These are phyloP conservation scores for Drosophila mimica DNA, from an alignment of 2,888 invertebrate species.

Conservation along the genomic window DNA sequence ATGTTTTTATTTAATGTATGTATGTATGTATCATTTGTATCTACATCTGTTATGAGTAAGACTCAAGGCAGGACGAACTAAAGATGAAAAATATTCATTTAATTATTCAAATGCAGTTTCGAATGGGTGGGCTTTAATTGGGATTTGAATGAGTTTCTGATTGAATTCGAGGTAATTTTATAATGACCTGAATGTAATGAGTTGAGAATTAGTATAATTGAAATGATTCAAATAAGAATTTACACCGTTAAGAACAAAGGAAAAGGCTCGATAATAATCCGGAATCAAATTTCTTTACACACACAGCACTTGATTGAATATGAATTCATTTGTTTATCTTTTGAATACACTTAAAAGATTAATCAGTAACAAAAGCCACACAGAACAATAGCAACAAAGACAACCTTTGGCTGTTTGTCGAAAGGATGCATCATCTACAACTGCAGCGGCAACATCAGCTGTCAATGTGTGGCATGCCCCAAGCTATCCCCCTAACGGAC, in stretches of 20 bases:
- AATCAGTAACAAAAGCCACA: not conserved
- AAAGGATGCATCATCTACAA: conserved; percentile 28
- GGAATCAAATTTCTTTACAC: not conserved
- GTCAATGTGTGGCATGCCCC: conserved; percentile 37
- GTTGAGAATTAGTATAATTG: not conserved
- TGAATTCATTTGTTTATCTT: conserved; percentile 1
- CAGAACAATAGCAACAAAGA: not conserved
- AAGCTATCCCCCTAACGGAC: not conserved
- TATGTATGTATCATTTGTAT: too few relatives aligned
- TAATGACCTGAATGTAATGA: not conserved
- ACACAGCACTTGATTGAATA: not conserved
- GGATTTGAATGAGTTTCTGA: not conserved
- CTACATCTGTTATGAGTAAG: not conserved
- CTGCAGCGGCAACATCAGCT: conserved; percentile 37
- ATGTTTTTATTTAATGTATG: not conserved
- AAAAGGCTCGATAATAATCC: not conserved
- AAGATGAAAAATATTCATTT: too few relatives aligned
- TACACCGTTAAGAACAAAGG: not conserved
- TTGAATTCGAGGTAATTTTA: not conserved
- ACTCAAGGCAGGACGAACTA: not conserved
- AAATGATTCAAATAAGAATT: not conserved
- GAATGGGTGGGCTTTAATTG: not conserved
- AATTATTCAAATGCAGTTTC: not conserved
- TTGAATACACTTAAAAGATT: conserved; percentile 3
- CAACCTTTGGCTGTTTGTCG: conserved; percentile 6